Evolutionary conservation across 37 sponge, comb jelly and placozoan genomes (phyloP), one percentile per base, ranked within the genome.

Genomic region (Cliona cf. orientalis): DNA sequence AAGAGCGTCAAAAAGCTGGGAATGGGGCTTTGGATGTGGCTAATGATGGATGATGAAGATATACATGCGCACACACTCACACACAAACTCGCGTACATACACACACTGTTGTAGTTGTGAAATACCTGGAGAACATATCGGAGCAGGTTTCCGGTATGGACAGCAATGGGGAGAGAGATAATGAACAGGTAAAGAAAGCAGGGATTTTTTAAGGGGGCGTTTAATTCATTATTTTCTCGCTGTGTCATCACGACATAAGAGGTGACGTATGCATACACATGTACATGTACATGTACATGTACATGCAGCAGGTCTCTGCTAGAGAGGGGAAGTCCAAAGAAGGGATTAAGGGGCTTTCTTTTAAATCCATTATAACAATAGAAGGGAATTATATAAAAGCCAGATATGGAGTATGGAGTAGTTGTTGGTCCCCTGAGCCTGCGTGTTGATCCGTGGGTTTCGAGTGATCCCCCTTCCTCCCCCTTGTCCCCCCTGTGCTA

Each of bases 261-360:
- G n/a, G 36, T 40, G 14, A 44, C 38, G 62, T 76, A 63, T 58
- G 76, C 60, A 63, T 76, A 68, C 45, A 53, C 32, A 68, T 65
- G 79, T 46, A 23, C 63, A 49, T 40, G 66, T 77, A 49, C 29
- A 49, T 77, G 78, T 64, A 49, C n/a, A n/a, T n/a, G n/a, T n/a
- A n/a, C n/a, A n/a, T n/a, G n/a, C n/a, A n/a, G n/a, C n/a, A n/a
- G n/a, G n/a, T n/a, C n/a, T n/a, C n/a, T n/a, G n/a, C n/a, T n/a
- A n/a, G n/a, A n/a, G n/a, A n/a, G n/a, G n/a, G n/a, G n/a, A n/a
- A n/a, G n/a, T n/a, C n/a, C n/a, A n/a, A n/a, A n/a, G n/a, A n/a
- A n/a, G n/a, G n/a, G n/a, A n/a, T n/a, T n/a, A n/a, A n/a, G n/a
- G n/a, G n/a, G n/a, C n/a, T n/a, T n/a, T n/a, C n/a, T n/a, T n/a